Conservation (phyloP, 2,797 vertebrate genomes). For the Esox masquinongy region DNA sequence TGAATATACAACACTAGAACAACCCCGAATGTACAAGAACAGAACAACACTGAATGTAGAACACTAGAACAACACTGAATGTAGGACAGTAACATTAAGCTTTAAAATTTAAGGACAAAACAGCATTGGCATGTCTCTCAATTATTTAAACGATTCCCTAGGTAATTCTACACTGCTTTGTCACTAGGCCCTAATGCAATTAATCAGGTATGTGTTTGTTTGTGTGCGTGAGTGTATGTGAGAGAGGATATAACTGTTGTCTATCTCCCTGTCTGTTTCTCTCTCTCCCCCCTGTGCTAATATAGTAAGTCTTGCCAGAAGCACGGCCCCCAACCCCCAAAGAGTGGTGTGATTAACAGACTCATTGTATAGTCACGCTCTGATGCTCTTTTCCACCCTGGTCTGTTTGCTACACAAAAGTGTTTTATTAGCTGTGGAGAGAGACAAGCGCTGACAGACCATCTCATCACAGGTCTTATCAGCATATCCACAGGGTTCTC, state of each 20-base stretch:
- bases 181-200: background rate
- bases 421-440: conserved; percentile 25
- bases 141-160: too few species aligned
- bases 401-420: conserved; percentile 54
- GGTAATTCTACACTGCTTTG: background rate
- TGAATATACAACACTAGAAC: too few species aligned
- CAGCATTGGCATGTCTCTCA: conserved; percentile 2
- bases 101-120: background rate
- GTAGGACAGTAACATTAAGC: too few species aligned
- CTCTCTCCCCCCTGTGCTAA: conserved; percentile 14
- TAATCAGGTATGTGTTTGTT: background rate
- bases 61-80: too few species aligned
- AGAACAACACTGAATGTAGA: too few species aligned
- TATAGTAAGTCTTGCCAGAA: conserved; percentile 50
- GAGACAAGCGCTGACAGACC: conserved; percentile 27
- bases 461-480: conserved; percentile 35
- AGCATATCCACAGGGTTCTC: background rate
- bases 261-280: background rate
- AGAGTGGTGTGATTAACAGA: conserved; percentile 66
- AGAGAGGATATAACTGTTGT: background rate
- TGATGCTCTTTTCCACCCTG: conserved; percentile 56
- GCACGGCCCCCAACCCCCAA: conserved; percentile 39
- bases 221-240: background rate
- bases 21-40: too few species aligned
- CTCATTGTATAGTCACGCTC: conserved; percentile 72